Percentiles rank a stretch among this genome's conserved stretches.
Evolutionary conservation across 2,113 vertebrate species (phyloP).

Genomic region (Phocoena phocoena): DNA sequence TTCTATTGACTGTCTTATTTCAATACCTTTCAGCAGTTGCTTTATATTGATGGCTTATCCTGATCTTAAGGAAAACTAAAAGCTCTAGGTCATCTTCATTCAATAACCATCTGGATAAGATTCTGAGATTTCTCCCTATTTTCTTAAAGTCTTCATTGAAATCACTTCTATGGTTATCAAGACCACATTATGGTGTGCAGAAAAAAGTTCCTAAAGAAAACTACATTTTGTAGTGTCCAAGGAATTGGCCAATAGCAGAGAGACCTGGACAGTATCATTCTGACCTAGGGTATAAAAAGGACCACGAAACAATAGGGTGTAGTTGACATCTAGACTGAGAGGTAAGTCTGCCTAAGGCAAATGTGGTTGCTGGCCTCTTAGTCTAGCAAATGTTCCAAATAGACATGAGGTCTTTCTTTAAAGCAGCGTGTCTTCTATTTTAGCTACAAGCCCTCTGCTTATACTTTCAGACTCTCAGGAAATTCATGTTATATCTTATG

Average conservation of each 20-base stretch:
- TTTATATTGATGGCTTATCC: not conserved
- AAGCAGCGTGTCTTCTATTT: not conserved
- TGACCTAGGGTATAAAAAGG: not conserved
- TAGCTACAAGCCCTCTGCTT: not conserved
- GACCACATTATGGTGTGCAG: too few species aligned
- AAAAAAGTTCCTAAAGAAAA: not conserved
- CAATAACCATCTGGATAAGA: not conserved
- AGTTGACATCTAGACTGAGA: not conserved
- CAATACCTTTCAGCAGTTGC: not conserved
- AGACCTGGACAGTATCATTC: not conserved
- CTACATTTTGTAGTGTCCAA: not conserved
- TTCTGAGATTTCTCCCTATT: not conserved
- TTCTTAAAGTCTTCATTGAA: not conserved
- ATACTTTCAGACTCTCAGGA: not conserved
- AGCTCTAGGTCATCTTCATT: not conserved
- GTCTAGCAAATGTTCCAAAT: not conserved
- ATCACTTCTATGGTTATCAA: not conserved
- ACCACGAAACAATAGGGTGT: not conserved
- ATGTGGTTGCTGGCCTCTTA: not conserved
- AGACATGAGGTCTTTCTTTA: not conserved
- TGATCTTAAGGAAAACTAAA: not conserved
- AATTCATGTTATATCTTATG: conserved; percentile 15
- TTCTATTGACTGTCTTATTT: not conserved
- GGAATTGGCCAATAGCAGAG: not conserved
- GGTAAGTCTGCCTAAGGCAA: not conserved